phyloP scores from a whole-genome alignment of 1,140 invertebrate genomes.

The Drosophila baimaii region DNA sequence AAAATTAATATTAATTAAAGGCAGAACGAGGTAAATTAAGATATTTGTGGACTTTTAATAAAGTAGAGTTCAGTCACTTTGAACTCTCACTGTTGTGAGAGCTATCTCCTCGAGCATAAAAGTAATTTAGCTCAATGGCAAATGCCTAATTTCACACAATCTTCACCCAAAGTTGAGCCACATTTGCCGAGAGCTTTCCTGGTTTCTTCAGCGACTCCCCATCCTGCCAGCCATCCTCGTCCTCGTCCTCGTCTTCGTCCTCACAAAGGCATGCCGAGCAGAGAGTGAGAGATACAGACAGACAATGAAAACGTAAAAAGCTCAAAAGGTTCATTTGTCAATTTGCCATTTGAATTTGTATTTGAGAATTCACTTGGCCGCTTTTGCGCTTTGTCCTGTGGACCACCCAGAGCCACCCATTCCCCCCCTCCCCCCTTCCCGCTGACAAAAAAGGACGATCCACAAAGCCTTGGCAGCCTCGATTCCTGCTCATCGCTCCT shows the following conservation, averaged over 20 bases:
- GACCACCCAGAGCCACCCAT: slow-evolving; percentile 7
- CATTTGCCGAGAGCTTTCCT: slow-evolving; percentile 26
- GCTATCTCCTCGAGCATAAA: slow-evolving; percentile 11
- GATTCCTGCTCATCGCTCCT: slow-evolving; percentile 49
- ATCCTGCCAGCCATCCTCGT: neutral
- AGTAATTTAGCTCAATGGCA: slow-evolving; percentile 37
- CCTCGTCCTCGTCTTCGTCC: neutral
- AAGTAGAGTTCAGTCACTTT: neutral
- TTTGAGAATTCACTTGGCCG: slow-evolving; percentile 81
- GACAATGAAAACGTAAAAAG: slow-evolving; percentile 80
- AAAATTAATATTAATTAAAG: neutral
- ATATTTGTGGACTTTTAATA: neutral
- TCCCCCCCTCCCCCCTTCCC: neutral
- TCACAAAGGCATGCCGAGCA: neutral
- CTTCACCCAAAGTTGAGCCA: slow-evolving; percentile 19
- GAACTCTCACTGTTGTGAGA: neutral
- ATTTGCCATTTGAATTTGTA: slow-evolving; percentile 83
- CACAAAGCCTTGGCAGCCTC: slow-evolving; percentile 46
- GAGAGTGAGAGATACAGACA: slow-evolving; percentile 33
- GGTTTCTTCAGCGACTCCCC: neutral
- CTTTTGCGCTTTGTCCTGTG: slow-evolving; percentile 75
- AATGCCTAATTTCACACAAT: slow-evolving; percentile 44
- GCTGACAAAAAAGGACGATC: slow-evolving; percentile 16
- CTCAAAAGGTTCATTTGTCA: slow-evolving; percentile 82
- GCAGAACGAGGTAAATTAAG: neutral